Evolutionary conservation across 2,888 invertebrate genomes (phyloP), one percentile per base, ranked within the genome.

Genomic region (Sicus ferrugineus): DNA sequence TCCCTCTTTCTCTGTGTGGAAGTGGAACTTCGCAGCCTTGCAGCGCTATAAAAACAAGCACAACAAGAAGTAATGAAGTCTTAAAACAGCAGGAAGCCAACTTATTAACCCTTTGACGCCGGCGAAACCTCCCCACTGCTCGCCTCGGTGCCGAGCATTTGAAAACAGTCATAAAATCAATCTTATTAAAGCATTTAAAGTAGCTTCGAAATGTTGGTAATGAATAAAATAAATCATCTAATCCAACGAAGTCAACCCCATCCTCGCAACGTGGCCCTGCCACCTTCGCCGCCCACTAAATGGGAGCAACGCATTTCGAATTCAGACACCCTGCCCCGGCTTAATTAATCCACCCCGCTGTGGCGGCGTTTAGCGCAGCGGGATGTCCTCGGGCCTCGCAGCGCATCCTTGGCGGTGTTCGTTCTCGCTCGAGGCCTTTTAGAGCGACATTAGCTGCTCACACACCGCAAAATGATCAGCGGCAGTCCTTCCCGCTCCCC

Each of bases 41-140:
- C 19, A 52, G 3, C 50, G n/a, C 38, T 34, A 31, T 19, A 31
- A 31, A 19, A 21, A 31, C 11, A n/a, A 59, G 34, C 16, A 52
- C 11, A 9, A 23, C 5, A 52, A 2, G 28, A n/a, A 31, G n/a
- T 81, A 80, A 81, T 79, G 78, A 78, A 82, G 82, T 78, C 77
- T 75, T 78, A 76, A 78, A 83, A 78, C 82, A 82, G 83, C 82
- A 73, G 81, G 83, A 75, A 73, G 68, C 74, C 75, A 77, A 77
- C 79, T 80, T 83, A 82, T 82, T 83, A 82, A 83, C 82, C 82
- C 82, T 82, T 82, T 82, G 80, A 79, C 79, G 72, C 70, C 71
- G 79, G 79, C n/a, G 82, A 80, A 79, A 81, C 31, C 64, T 11
- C 19, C 19, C 50, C 9, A 52, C 11, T 16, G 42, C 11, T 23